Percentiles rank a stretch among this genome's conserved stretches.
These are phyloP conservation scores for Belonocnema kinseyi DNA, from an alignment of 1,140 invertebrate species.

Conservation along the genomic window DNA sequence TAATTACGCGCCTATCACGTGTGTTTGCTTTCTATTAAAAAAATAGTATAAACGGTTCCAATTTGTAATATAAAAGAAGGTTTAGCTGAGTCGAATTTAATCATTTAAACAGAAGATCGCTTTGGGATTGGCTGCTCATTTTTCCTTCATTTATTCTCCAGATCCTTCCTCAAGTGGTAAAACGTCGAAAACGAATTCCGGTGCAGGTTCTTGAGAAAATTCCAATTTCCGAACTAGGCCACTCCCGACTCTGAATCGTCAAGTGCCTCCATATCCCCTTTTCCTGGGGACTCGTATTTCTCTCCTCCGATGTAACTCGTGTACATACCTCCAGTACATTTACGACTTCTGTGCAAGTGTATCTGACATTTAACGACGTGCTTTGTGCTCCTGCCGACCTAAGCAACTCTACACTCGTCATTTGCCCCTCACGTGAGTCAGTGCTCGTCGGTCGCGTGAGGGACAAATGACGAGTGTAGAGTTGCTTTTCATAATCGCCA, in stretches of 20 bases:
- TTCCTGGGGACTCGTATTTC: conserved; percentile 17
- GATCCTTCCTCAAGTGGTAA: conserved; percentile 20
- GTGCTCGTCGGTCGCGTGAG: too few relatives aligned
- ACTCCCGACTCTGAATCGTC: conserved; percentile 14
- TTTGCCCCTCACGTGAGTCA: conserved; percentile 3
- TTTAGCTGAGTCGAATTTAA: too few relatives aligned
- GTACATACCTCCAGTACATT: background rate
- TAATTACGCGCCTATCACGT: too few relatives aligned
- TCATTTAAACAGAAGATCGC: background rate
- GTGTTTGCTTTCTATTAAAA: too few relatives aligned
- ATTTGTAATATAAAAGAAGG: too few relatives aligned
- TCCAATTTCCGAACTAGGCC: conserved; percentile 29
- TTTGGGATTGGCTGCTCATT: conserved; percentile 3
- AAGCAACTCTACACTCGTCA: conserved; percentile 8
- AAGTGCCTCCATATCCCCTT: conserved; percentile 19
- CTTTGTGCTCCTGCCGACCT: conserved; percentile 10
- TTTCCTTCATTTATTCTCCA: conserved; percentile 23
- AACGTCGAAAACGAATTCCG: conserved; percentile 26
- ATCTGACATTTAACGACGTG: conserved; percentile 24
- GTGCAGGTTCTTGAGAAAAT: conserved; percentile 21
- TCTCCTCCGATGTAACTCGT: conserved; percentile 11
- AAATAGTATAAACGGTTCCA: too few relatives aligned
- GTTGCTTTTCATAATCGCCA: background rate
- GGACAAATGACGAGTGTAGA: too few relatives aligned
- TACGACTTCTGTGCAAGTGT: background rate